Conservation (phyloP, 2,888 invertebrate genomes). For the Caenorhabditis drosophilae region DNA sequence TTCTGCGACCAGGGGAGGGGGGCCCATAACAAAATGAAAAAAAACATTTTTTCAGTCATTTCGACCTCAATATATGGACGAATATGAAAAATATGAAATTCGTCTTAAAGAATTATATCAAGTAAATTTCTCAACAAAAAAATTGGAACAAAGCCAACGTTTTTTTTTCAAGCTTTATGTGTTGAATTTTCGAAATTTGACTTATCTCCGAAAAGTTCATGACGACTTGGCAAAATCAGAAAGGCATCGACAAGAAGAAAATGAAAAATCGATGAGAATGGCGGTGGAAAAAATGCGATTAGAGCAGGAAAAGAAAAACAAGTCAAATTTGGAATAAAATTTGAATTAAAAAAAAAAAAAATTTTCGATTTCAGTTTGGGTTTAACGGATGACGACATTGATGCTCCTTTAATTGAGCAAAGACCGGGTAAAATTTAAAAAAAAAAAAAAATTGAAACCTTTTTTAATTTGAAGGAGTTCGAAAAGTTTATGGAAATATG, state of each 20-base stretch:
- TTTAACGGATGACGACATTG: conserved; percentile 21
- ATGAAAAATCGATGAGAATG: conserved; percentile 73
- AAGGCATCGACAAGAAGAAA: conserved; percentile 76
- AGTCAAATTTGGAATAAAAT: conserved; percentile 36
- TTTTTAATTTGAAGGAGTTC: conserved; percentile 23
- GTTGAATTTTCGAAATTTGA: conserved; percentile 83
- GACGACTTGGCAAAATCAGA: conserved; percentile 82
- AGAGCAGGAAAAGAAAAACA: conserved; percentile 71
- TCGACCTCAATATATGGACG: conserved; percentile 91
- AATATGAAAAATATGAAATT: conserved; percentile 85
- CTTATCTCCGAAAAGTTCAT: conserved; percentile 85
- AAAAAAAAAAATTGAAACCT: too few relatives aligned
- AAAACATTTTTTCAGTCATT: conserved; percentile 52
- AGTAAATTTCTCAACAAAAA: conserved; percentile 13
- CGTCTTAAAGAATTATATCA: conserved; percentile 79
- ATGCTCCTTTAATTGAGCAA: conserved; percentile 27
- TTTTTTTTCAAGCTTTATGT: conserved; percentile 79
- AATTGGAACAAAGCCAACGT: background rate
- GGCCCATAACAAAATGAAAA: background rate
- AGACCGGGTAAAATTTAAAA: background rate
- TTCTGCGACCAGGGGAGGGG: too few relatives aligned
- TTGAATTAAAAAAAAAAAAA: background rate
- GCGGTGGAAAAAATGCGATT: conserved; percentile 74
- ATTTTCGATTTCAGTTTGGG: conserved; percentile 19
- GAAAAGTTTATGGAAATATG: conserved; percentile 64